These are phyloP conservation scores for Caenorhabditis sp. DNA, from an alignment of 2,888 invertebrate genomes.

Conservation along the genomic window DNA sequence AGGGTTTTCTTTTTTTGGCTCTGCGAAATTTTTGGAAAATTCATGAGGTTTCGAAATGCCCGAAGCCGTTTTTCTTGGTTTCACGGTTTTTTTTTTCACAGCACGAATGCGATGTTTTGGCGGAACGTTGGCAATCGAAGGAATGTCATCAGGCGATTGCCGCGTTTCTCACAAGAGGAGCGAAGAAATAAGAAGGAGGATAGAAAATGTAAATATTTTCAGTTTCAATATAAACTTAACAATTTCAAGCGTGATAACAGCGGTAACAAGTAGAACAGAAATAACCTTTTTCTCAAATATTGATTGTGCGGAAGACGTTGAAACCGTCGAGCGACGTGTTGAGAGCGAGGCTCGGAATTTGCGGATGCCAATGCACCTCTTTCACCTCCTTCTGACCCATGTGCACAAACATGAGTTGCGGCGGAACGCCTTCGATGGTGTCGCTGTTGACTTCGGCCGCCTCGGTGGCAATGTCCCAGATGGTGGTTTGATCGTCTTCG, in stretches of 20 bases:
- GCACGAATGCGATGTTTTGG: constrained; percentile 78
- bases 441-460: constrained; percentile 36
- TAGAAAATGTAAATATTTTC: background rate
- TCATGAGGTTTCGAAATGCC: background rate
- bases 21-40: constrained; percentile 6
- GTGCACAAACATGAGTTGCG: constrained; percentile 94
- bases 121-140: constrained; percentile 77
- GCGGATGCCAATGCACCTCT: constrained; percentile 97
- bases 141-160: constrained; percentile 78
- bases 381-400: constrained; percentile 96
- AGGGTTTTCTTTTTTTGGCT: no score
- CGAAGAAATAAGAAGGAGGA: constrained; percentile 57
- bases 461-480: constrained; percentile 95
- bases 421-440: constrained; percentile 79
- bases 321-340: constrained; percentile 94
- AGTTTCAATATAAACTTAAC: background rate
- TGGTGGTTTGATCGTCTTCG: constrained; percentile 90
- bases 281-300: constrained; percentile 78
- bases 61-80: no score
- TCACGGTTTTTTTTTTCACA: no score
- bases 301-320: constrained; percentile 95
- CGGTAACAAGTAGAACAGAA: background rate
- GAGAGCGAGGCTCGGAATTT: constrained; percentile 88
- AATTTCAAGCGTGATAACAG: constrained; percentile 3
- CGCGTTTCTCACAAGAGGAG: constrained; percentile 73